phyloP scores from a whole-genome alignment of 2,113 vertebrate species.

The Himantopus leucocephalus region DNA sequence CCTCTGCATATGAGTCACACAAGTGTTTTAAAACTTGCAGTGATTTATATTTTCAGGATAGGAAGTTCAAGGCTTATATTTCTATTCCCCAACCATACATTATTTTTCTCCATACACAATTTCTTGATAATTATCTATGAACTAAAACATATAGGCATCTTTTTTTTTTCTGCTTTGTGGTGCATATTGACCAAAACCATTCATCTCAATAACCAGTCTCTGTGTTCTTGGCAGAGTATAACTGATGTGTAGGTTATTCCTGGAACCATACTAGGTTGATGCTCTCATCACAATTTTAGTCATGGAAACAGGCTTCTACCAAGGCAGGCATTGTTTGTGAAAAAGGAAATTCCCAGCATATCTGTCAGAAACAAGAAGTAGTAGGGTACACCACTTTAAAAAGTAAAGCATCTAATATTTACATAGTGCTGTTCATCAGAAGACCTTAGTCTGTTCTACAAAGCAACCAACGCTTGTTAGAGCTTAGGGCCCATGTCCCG shows the following conservation, averaged over 20 bases:
- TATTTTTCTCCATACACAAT: slow-evolving; percentile 56
- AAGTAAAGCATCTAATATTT: neutral
- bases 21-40: slow-evolving; percentile 60
- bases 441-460: neutral
- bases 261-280: slow-evolving; percentile 29
- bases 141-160: slow-evolving; percentile 56
- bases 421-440: neutral
- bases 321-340: slow-evolving; percentile 32
- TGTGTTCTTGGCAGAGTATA: slow-evolving; percentile 25
- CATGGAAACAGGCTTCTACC: slow-evolving; percentile 62
- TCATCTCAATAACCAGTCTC: slow-evolving; percentile 54
- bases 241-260: slow-evolving; percentile 59
- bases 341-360: slow-evolving; percentile 40
- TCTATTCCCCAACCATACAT: slow-evolving; percentile 57
- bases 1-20: slow-evolving; percentile 68
- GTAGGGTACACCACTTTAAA: neutral
- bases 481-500: neutral
- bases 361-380: slow-evolving; percentile 21
- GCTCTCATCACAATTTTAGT: slow-evolving; percentile 64
- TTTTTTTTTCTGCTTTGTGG: slow-evolving; percentile 40
- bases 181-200: slow-evolving; percentile 65
- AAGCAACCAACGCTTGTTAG: neutral
- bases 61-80: slow-evolving; percentile 65
- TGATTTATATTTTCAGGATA: slow-evolving; percentile 69
- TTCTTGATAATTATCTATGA: slow-evolving; percentile 66